Percentiles rank a stretch among this genome's conserved stretches.
phyloP scores from a whole-genome alignment of 2,888 invertebrate genomes.

The Chesias legatella region DNA sequence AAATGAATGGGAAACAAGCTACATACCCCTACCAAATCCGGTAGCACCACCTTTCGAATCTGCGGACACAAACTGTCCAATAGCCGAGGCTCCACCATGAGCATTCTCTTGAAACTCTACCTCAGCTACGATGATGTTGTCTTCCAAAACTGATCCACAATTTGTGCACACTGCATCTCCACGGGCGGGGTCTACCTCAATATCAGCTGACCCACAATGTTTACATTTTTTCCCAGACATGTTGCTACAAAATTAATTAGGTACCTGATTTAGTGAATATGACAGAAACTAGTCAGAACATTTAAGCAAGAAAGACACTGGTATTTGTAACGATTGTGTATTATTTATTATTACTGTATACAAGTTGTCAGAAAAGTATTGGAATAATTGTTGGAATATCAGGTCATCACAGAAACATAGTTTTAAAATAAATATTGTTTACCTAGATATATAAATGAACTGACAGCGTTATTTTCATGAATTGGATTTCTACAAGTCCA shows the following conservation, averaged over 20 bases:
- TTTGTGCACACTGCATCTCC: slow-evolving; percentile 98
- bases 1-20: too few species aligned
- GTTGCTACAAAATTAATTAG: neutral
- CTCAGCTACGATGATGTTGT: slow-evolving; percentile 97
- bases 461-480: too few species aligned
- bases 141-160: slow-evolving; percentile 97
- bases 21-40: slow-evolving; percentile 86
- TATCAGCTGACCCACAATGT: slow-evolving; percentile 93
- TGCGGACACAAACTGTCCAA: slow-evolving; percentile 96
- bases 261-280: neutral
- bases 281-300: too few species aligned
- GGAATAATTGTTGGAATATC: too few species aligned
- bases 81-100: slow-evolving; percentile 91
- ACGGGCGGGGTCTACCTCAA: slow-evolving; percentile 95
- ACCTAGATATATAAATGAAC: too few species aligned
- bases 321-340: too few species aligned
- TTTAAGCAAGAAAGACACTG: too few species aligned
- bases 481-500: too few species aligned
- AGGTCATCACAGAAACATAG: too few species aligned
- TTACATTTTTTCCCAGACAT: slow-evolving; percentile 89
- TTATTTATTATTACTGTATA: too few species aligned
- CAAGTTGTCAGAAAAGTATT: too few species aligned
- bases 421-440: too few species aligned
- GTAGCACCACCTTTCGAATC: slow-evolving; percentile 93
- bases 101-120: slow-evolving; percentile 97